Percentiles rank a stretch among this genome's conserved stretches.
These are phyloP conservation scores for Hymenopus coronatus DNA, from an alignment of 2,888 invertebrate genomes.

Conservation along the genomic window DNA sequence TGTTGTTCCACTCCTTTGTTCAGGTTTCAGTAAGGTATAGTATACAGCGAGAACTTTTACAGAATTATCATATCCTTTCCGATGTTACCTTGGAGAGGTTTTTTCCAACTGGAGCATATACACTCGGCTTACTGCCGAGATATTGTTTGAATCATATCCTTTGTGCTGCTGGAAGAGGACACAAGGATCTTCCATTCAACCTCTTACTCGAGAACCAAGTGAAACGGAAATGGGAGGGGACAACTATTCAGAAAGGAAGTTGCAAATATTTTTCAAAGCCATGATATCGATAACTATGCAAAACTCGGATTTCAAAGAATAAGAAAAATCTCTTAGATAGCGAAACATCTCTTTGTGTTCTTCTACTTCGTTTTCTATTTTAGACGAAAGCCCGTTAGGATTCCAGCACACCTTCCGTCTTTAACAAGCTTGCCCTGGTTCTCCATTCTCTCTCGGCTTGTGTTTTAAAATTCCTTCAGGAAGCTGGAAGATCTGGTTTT, in stretches of 20 bases:
- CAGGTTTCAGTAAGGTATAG: too few relatives aligned
- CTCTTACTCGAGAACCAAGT: background rate
- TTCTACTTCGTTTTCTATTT: too few relatives aligned
- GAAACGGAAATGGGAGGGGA: background rate
- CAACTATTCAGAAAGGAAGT: background rate
- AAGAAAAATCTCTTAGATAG: background rate
- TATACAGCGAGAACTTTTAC: background rate
- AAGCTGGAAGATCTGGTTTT: too few relatives aligned
- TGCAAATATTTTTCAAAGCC: background rate
- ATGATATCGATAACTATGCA: background rate
- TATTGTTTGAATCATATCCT: background rate
- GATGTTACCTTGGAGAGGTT: background rate
- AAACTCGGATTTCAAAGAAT: background rate
- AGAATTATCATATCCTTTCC: background rate
- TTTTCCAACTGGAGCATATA: background rate
- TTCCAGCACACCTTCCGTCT: too few relatives aligned
- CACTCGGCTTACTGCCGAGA: background rate
- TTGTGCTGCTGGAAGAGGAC: background rate
- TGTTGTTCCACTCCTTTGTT: too few relatives aligned
- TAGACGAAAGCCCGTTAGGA: too few relatives aligned
- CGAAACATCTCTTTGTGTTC: background rate
- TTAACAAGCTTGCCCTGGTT: too few relatives aligned
- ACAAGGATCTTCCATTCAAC: background rate
- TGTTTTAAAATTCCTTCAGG: too few relatives aligned
- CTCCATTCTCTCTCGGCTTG: too few relatives aligned